A percentile compares a stretch with the other conserved stretches of the same genome.
These are phyloP conservation scores for Mimas tiliae DNA, from an alignment of 2,888 invertebrate species.

Conservation along the genomic window DNA sequence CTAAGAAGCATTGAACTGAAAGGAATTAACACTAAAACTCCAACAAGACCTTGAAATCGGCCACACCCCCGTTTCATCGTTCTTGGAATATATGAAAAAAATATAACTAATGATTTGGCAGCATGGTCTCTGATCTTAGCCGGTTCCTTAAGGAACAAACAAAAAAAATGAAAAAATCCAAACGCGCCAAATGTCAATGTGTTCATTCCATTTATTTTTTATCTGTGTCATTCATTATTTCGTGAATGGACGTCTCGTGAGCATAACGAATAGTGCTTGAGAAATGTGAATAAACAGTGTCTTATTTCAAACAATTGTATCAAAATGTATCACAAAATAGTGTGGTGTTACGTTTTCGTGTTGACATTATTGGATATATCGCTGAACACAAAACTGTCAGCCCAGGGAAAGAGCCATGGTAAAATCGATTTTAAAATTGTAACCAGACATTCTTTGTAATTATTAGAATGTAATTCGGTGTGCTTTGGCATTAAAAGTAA, in stretches of 20 bases:
- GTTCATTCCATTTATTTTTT: slow-evolving; percentile 25
- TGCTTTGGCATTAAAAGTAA: neutral
- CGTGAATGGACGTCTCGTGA: slow-evolving; percentile 58
- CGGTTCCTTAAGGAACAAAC: too few species aligned
- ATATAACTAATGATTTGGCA: too few species aligned
- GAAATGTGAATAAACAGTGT: slow-evolving; percentile 74
- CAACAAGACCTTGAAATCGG: too few species aligned
- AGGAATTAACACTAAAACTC: too few species aligned
- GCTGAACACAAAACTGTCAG: slow-evolving; percentile 88
- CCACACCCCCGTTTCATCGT: too few species aligned
- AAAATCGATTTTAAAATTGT: slow-evolving; percentile 72
- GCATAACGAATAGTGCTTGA: slow-evolving; percentile 55
- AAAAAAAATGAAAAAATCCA: too few species aligned
- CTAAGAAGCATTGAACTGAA: too few species aligned
- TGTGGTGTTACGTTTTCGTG: slow-evolving; percentile 88
- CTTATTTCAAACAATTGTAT: slow-evolving; percentile 50
- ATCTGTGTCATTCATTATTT: slow-evolving; percentile 46
- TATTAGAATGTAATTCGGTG: neutral
- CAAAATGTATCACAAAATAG: slow-evolving; percentile 83
- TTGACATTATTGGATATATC: slow-evolving; percentile 88
- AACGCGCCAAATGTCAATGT: neutral
- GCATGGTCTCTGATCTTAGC: too few species aligned
- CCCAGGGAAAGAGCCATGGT: slow-evolving; percentile 91
- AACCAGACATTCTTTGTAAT: neutral
- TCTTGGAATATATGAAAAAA: too few species aligned